Conservation (phyloP, 2,888 invertebrate genomes). For the Steinernema hermaphroditum region DNA sequence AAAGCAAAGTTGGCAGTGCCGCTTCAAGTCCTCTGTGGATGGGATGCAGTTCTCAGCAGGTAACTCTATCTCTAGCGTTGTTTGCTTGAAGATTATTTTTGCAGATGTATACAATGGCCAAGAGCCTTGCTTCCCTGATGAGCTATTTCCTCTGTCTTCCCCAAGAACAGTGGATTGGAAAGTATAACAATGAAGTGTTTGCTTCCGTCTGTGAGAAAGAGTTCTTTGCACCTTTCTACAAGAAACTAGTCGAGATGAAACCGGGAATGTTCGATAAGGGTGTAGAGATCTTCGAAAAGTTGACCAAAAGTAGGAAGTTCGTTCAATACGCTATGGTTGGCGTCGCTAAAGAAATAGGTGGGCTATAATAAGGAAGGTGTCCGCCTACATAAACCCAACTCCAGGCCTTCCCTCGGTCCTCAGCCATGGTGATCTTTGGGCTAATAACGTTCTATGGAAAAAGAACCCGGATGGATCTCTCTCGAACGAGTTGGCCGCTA, state of each 20-base stretch:
- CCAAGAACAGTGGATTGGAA: not conserved
- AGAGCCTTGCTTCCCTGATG: not conserved
- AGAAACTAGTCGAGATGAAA: not conserved
- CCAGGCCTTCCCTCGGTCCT: conserved; percentile 6
- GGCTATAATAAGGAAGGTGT: not conserved
- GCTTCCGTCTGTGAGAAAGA: not conserved
- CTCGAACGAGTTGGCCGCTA: conserved; percentile 13
- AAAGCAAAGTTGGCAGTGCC: not conserved
- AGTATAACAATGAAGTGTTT: not conserved
- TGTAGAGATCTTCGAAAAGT: not conserved
- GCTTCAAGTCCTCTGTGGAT: not conserved
- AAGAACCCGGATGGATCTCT: conserved; percentile 5
- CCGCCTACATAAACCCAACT: no score
- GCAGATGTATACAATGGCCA: not conserved
- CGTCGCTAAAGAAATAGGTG: not conserved
- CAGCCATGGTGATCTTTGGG: conserved; percentile 16
- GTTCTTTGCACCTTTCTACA: not conserved
- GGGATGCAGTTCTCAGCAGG: not conserved
- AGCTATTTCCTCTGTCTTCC: conserved; percentile 3
- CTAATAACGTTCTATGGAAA: conserved; percentile 26
- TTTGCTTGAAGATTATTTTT: no score
- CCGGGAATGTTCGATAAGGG: conserved; percentile 4
- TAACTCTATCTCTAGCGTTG: no score
- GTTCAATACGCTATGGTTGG: not conserved
- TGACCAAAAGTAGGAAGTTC: not conserved